Percentiles rank a stretch among this genome's conserved stretches.
phyloP scores from a whole-genome alignment of 1,140 invertebrate genomes.

The Zelostemma sp. region DNA sequence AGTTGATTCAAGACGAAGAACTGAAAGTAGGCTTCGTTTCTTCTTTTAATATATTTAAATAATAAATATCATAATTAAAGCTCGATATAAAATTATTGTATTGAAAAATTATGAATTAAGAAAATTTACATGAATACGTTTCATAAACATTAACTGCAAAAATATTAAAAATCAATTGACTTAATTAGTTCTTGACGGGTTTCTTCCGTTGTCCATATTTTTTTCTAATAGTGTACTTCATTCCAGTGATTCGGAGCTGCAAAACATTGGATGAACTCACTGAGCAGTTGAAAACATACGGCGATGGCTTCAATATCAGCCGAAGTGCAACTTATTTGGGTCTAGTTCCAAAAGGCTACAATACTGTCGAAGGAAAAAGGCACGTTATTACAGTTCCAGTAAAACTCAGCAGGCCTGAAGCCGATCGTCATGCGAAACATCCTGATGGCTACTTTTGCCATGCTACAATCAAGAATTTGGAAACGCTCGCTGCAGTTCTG shows the following conservation, averaged over 20 bases:
- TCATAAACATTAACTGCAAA: no score
- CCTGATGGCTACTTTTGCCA: conserved; percentile 37
- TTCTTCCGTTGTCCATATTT: no score
- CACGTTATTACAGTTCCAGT: conserved; percentile 55
- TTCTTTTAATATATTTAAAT: background rate
- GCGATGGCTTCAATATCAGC: conserved; percentile 21
- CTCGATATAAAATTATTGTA: no score
- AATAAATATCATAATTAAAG: no score
- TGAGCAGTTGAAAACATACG: conserved; percentile 7
- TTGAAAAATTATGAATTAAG: no score
- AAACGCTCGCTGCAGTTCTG: conserved; percentile 35
- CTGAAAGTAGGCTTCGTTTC: conserved; percentile 13
- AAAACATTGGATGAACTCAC: conserved; percentile 19
- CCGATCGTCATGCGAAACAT: conserved; percentile 41
- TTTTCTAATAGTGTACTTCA: background rate
- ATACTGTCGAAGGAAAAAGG: conserved; percentile 47
- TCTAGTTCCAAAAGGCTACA: conserved; percentile 42
- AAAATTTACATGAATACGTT: no score
- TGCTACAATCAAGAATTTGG: conserved; percentile 15
- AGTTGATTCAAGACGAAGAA: conserved; percentile 32
- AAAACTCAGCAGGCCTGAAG: conserved; percentile 42
- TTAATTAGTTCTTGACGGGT: no score
- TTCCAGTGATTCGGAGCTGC: conserved; percentile 12
- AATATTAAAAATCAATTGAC: no score
- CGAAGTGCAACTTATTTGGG: conserved; percentile 34